Percentiles rank a stretch among this genome's conserved stretches.
Conservation (phyloP, 2,888 invertebrate genomes). For the Meiosimyza platycephala region DNA sequence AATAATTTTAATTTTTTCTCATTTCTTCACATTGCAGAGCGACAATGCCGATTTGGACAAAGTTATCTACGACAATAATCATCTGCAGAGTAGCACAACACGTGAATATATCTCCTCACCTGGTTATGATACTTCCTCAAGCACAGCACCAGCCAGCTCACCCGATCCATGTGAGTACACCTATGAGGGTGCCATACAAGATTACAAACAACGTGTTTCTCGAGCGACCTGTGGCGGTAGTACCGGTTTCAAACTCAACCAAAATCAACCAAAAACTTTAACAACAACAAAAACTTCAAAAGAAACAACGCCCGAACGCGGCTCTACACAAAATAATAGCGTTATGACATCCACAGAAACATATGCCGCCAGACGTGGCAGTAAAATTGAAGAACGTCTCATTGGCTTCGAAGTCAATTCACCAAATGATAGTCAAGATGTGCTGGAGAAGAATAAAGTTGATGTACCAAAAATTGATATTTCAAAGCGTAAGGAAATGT, state of each 20-base stretch:
- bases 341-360: slow-evolving; percentile 56
- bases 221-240: slow-evolving; percentile 63
- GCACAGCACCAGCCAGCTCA: slow-evolving; percentile 76
- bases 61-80: slow-evolving; percentile 52
- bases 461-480: slow-evolving; percentile 84
- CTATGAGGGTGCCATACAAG: slow-evolving; percentile 88
- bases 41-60: slow-evolving; percentile 71
- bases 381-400: slow-evolving; percentile 75
- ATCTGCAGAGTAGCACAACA: slow-evolving; percentile 46
- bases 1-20: slow-evolving; percentile 11
- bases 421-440: slow-evolving; percentile 64
- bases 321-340: slow-evolving; percentile 50
- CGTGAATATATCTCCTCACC: slow-evolving; percentile 65
- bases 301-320: slow-evolving; percentile 68
- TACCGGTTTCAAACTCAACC: slow-evolving; percentile 37
- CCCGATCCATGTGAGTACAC: slow-evolving; percentile 84
- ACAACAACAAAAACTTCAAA: slow-evolving; percentile 61
- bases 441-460: slow-evolving; percentile 65
- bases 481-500: slow-evolving; percentile 83
- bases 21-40: slow-evolving; percentile 66
- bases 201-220: slow-evolving; percentile 83
- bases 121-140: slow-evolving; percentile 77
- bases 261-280: slow-evolving; percentile 24
- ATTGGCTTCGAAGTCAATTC: slow-evolving; percentile 71
- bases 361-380: slow-evolving; percentile 67